Percentiles rank a stretch among this genome's conserved stretches.
Conservation (phyloP, 2,113 vertebrate genomes). For the Chionomys nivalis region DNA sequence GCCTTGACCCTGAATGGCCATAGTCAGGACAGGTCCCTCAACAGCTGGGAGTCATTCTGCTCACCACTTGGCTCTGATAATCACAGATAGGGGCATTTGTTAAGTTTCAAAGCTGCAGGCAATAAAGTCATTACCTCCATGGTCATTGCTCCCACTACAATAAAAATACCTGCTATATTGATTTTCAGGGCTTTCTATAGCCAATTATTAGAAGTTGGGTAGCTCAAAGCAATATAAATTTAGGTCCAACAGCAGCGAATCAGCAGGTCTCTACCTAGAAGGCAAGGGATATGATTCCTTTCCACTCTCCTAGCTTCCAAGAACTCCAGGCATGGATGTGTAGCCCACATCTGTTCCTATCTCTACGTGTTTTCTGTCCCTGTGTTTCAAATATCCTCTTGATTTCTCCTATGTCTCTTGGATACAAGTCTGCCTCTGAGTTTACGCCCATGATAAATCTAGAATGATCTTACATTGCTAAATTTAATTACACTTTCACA, state of each 20-base stretch:
- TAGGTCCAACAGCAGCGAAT: background rate
- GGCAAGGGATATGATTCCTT: background rate
- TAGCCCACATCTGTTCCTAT: background rate
- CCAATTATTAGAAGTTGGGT: background rate
- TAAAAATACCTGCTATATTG: conserved; percentile 4
- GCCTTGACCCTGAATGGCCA: background rate
- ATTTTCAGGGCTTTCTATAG: background rate
- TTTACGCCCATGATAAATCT: background rate
- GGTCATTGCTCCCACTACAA: background rate
- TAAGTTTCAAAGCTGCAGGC: background rate
- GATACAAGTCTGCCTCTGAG: background rate
- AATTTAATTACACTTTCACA: background rate
- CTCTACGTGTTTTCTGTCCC: background rate
- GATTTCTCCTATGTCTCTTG: background rate
- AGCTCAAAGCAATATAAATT: background rate
- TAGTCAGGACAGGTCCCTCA: background rate
- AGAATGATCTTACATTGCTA: background rate
- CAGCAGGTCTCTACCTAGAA: background rate
- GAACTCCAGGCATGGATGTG: background rate
- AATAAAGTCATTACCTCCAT: background rate
- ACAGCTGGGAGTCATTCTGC: background rate
- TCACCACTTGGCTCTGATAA: background rate
- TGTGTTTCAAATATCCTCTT: background rate
- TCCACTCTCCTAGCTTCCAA: background rate
- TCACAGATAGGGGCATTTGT: background rate